Conservation (phyloP, 2,797 vertebrate species). For the Ptychobarbus kaznakovi region DNA sequence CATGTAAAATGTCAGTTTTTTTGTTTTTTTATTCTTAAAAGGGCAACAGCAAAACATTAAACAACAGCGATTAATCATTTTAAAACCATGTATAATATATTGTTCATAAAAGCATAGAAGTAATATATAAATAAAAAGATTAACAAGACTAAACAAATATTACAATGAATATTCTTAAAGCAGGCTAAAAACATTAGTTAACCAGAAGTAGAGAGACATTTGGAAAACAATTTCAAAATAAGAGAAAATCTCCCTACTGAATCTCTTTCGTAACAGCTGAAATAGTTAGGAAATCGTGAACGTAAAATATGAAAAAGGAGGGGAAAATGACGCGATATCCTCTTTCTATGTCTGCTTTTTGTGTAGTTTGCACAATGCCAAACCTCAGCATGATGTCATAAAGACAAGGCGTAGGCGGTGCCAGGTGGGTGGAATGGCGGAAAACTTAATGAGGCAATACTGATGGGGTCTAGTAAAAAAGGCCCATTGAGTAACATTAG, state of each 20-base stretch:
- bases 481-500: conserved; percentile 55
- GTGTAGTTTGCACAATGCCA: conserved; percentile 35
- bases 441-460: conserved; percentile 59
- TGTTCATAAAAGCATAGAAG: not conserved
- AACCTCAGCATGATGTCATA: conserved; percentile 50
- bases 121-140: not conserved
- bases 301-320: not conserved
- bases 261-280: conserved; percentile 15
- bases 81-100: not conserved
- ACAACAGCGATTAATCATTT: not conserved
- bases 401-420: conserved; percentile 46
- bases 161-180: conserved; percentile 33
- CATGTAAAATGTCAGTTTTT: not conserved
- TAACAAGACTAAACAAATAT: conserved; percentile 15
- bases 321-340: not conserved
- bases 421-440: conserved; percentile 60
- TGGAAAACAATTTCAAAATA: conserved; percentile 24
- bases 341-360: conserved; percentile 23
- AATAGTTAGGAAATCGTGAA: conserved; percentile 18
- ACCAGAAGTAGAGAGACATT: conserved; percentile 25
- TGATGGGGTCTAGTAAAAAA: conserved; percentile 54
- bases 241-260: not conserved
- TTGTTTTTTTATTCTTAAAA: not conserved
- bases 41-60: conserved; percentile 4
- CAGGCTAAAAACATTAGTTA: conserved; percentile 33